These are phyloP conservation scores for Ormyrus rosae DNA, from an alignment of 2,888 invertebrate species.

Conservation along the genomic window DNA sequence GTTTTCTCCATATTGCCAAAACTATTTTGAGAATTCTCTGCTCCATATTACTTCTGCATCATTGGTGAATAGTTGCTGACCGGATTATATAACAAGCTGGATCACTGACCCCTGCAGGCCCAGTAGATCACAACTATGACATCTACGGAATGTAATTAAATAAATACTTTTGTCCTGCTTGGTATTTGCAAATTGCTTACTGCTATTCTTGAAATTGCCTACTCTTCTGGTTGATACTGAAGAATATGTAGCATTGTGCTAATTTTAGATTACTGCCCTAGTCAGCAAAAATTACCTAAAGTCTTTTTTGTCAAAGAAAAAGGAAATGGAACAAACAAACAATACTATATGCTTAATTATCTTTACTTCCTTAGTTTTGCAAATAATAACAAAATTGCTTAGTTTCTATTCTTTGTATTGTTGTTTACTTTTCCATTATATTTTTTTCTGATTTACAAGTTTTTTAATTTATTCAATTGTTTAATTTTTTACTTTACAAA, in stretches of 20 bases:
- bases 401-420: too few relatives aligned
- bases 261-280: constrained; percentile 46
- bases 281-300: constrained; percentile 31
- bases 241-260: constrained; percentile 44
- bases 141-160: constrained; percentile 67
- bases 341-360: background rate
- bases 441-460: too few relatives aligned
- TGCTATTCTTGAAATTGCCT: constrained; percentile 41
- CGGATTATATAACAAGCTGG: constrained; percentile 61
- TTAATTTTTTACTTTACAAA: too few relatives aligned
- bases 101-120: constrained; percentile 56
- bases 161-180: constrained; percentile 54
- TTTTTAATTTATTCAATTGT: too few relatives aligned
- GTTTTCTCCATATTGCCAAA: constrained; percentile 58
- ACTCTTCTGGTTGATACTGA: constrained; percentile 45
- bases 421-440: too few relatives aligned
- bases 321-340: background rate
- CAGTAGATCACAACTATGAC: constrained; percentile 62
- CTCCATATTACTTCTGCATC: constrained; percentile 69
- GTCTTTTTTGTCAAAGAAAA: constrained; percentile 15
- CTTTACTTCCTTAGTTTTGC: background rate
- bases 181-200: constrained; percentile 50
- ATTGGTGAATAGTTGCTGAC: constrained; percentile 60
- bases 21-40: constrained; percentile 73
- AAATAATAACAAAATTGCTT: background rate